phyloP scores from a whole-genome alignment of 2,888 invertebrate species.

The Biston betularia region DNA sequence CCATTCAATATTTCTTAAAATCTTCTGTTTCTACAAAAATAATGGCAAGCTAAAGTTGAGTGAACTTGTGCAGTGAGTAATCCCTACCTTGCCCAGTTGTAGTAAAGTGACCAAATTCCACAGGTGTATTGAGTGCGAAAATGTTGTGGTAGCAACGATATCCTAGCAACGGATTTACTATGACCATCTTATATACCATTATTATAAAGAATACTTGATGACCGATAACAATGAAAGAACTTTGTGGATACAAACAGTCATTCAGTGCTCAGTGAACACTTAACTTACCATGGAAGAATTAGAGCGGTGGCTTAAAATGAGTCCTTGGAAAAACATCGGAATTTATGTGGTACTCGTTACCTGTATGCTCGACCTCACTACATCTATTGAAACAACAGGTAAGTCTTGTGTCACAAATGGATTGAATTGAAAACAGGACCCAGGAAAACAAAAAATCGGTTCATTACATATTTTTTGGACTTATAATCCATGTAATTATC shows the following conservation, averaged over 20 bases:
- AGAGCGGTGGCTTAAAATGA: slow-evolving; percentile 78
- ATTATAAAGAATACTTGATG: slow-evolving; percentile 2
- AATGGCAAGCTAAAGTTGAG: slow-evolving; percentile 73
- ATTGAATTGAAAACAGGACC: too few relatives aligned
- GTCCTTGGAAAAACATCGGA: slow-evolving; percentile 59
- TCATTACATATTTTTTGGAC: too few relatives aligned
- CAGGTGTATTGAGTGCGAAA: slow-evolving; percentile 67
- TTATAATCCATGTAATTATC: too few relatives aligned
- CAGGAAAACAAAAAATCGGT: too few relatives aligned
- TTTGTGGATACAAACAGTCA: slow-evolving; percentile 17
- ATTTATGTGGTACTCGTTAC: slow-evolving; percentile 56
- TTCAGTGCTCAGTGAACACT: slow-evolving; percentile 41
- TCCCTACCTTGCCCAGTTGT: slow-evolving; percentile 63
- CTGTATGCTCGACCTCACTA: slow-evolving; percentile 48
- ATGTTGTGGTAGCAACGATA: slow-evolving; percentile 77
- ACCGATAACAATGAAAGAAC: slow-evolving; percentile 31
- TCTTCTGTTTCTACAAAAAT: slow-evolving; percentile 40
- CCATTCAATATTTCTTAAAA: neutral
- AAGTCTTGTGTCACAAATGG: slow-evolving; percentile 42
- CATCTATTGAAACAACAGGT: slow-evolving; percentile 71
- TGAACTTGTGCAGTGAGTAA: slow-evolving; percentile 73
- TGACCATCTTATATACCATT: slow-evolving; percentile 25
- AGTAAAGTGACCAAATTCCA: slow-evolving; percentile 68
- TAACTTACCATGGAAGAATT: slow-evolving; percentile 74
- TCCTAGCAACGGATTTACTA: slow-evolving; percentile 75